Percentiles rank a stretch among this genome's conserved stretches.
phyloP scores from a whole-genome alignment of 2,797 vertebrate species.

The Ctenopoma multispine region DNA sequence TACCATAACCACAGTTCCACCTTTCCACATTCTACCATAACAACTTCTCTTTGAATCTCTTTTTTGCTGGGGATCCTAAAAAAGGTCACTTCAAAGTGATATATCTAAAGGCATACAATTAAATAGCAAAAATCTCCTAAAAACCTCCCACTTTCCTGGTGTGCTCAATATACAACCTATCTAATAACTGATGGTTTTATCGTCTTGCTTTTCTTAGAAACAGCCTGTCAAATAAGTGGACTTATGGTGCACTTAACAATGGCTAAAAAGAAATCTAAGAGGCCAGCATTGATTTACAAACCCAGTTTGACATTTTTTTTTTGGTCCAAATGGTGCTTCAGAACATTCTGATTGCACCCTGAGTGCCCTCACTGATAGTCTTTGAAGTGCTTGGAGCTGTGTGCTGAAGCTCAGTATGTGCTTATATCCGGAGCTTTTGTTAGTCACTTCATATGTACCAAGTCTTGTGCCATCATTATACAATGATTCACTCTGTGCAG shows the following conservation, averaged over 20 bases:
- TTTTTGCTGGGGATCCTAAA: background rate
- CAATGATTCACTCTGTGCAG: conserved; percentile 77
- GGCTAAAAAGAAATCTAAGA: conserved; percentile 63
- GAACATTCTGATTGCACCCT: conserved; percentile 67
- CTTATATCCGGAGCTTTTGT: conserved; percentile 73
- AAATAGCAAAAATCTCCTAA: conserved; percentile 22
- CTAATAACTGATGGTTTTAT: conserved; percentile 43
- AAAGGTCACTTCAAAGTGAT: conserved; percentile 29
- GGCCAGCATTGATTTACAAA: conserved; percentile 67
- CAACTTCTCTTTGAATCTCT: background rate
- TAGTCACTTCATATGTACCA: conserved; percentile 71
- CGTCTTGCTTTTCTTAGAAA: conserved; percentile 42
- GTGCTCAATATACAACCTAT: conserved; percentile 39
- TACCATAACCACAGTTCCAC: background rate
- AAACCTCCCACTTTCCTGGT: conserved; percentile 23
- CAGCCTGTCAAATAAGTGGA: conserved; percentile 48
- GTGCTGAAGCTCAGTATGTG: conserved; percentile 62
- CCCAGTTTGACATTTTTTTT: conserved; percentile 46
- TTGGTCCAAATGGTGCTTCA: conserved; percentile 67
- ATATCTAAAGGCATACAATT: background rate
- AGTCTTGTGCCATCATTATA: conserved; percentile 76
- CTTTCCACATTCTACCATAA: background rate
- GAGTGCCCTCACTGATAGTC: conserved; percentile 65
- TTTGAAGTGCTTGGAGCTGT: conserved; percentile 69
- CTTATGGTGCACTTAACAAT: conserved; percentile 59